These are phyloP conservation scores for Craniophora ligustri DNA, from an alignment of 2,888 invertebrate species.

Conservation along the genomic window DNA sequence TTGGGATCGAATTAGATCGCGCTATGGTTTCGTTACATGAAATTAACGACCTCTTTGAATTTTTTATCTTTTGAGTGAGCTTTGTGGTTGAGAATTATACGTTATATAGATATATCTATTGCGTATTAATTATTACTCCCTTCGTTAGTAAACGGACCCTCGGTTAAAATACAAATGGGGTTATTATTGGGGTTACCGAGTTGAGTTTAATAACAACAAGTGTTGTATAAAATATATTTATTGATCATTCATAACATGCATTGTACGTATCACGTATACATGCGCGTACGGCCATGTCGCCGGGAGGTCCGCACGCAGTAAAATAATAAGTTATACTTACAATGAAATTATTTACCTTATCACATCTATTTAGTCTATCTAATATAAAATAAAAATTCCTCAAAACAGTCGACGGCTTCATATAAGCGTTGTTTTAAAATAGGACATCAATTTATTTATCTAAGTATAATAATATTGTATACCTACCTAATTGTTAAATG, in stretches of 20 bases:
- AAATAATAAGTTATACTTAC: constrained; percentile 48
- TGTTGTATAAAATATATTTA: constrained; percentile 57
- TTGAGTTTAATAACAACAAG: constrained; percentile 7
- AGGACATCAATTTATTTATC: constrained; percentile 39
- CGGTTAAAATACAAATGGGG: background rate
- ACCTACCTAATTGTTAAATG: constrained; percentile 20
- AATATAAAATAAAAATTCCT: constrained; percentile 51
- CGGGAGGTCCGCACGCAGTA: constrained; percentile 24
- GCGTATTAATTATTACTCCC: no score
- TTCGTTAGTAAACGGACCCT: no score
- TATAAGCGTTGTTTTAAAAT: constrained; percentile 42
- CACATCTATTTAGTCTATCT: constrained; percentile 42
- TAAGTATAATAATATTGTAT: constrained; percentile 27
- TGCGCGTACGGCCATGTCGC: constrained; percentile 25
- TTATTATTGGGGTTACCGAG: background rate
- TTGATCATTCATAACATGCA: constrained; percentile 37
- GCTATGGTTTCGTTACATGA: no score
- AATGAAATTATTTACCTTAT: constrained; percentile 41
- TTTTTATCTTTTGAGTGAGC: no score
- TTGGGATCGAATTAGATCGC: no score
- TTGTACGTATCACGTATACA: constrained; percentile 35
- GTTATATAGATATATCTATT: no score
- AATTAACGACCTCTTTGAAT: no score
- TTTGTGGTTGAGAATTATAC: no score
- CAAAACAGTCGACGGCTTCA: constrained; percentile 48